Base-by-base conservation (phyloP, 2,888 invertebrate species). In the Drosophila pseudotalamancana region DNA sequence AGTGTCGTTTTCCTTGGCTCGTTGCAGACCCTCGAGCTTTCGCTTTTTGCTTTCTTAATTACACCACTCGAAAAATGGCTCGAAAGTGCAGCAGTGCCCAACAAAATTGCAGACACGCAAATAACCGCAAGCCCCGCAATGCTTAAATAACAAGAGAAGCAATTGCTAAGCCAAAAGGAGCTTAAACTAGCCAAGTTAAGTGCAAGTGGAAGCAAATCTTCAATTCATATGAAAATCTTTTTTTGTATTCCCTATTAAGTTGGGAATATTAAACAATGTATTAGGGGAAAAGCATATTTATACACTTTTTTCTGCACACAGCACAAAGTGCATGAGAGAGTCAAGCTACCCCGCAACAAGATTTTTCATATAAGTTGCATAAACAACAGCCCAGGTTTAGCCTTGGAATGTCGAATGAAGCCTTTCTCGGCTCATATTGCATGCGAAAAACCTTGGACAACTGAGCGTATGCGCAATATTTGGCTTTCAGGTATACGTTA, bases 61-160 rank as follows among this genome's bases (percentile, higher is more conserved):
- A 78, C 80, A 77, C 55, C 62, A 68, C 73, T 76, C 70, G 56
- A 72, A 56, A 62, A 79, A 74, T 76, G 65, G 65, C 77, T 72
- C 62, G 72, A 59, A 69, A 72, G 68, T 70, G 74, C 71, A 69
- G 75, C 72, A 55, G 65, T 48, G 61, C 67, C 42, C 65, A 70
- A 64, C 73, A 76, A 82, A 81, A 79, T 78, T 81, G 81, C 77
- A 72, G 74, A 74, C 74, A 72, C 66, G 79, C 77, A 81, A 81
- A 81, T 79, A 79, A 65, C 74, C 72, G 45, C 76, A 67, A 29
- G 43, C 32, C 51, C 50, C 21, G 34, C 57, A 49, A 32, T 39
- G 39, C 60, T 39, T 16, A 54, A 54, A 59, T 34, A 72, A 54
- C 51, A 51, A 35, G 14, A n/a, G 16, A 34, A 19, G 16, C 18